Conservation (phyloP, 2,797 vertebrate species). For the Clarias fuscus region DNA sequence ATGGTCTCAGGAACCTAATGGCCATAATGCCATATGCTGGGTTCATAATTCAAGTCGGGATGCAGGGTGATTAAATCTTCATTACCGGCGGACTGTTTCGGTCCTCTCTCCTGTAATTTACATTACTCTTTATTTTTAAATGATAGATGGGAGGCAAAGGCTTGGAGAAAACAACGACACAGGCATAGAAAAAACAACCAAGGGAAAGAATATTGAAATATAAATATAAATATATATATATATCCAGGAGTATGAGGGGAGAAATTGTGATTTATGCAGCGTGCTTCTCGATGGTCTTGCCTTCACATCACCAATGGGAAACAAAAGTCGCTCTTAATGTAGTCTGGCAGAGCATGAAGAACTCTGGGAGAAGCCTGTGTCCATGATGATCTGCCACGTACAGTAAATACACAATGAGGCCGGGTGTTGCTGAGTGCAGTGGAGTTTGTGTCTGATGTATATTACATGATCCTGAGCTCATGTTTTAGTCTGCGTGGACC, state of each 20-base stretch:
- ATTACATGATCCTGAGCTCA: not conserved
- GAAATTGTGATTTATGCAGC: not conserved
- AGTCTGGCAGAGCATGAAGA: not conserved
- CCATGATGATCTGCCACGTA: not conserved
- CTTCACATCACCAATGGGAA: not conserved
- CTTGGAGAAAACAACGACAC: conserved; percentile 37
- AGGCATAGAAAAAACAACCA: not conserved
- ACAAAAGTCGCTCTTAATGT: not conserved
- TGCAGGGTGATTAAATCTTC: conserved; percentile 73
- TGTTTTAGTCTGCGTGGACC: not conserved
- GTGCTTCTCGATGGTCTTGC: not conserved
- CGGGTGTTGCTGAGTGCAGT: not conserved
- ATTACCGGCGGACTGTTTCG: conserved; percentile 60
- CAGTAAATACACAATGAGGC: not conserved
- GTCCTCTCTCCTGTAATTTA: conserved; percentile 46
- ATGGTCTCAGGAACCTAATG: conserved; percentile 63
- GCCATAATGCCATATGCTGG: conserved; percentile 56
- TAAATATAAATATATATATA: not conserved
- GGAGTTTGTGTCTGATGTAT: not conserved
- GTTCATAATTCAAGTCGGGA: conserved; percentile 69
- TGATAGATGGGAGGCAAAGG: conserved; percentile 44
- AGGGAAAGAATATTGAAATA: not conserved
- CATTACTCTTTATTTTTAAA: conserved; percentile 49
- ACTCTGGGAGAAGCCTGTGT: not conserved
- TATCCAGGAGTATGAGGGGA: not conserved